Conservation (phyloP, 1,140 invertebrate genomes). For the Orussus abietinus region DNA sequence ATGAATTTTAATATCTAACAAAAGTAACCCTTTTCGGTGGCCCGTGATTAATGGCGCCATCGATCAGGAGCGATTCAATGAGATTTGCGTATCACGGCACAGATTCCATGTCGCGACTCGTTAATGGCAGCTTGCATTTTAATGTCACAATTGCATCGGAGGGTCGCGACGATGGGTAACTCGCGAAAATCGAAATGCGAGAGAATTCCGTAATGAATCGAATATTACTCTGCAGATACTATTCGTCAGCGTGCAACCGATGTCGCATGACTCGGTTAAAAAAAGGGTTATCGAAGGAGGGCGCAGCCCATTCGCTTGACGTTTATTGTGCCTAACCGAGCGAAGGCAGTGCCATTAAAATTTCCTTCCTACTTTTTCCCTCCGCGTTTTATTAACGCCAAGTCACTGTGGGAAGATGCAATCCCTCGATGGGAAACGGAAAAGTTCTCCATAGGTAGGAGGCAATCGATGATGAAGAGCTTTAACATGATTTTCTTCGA, state of each 20-base stretch:
- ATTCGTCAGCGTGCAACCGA: conserved; percentile 15
- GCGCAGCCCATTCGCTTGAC: conserved; percentile 33
- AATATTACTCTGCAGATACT: conserved; percentile 25
- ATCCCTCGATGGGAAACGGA: background rate
- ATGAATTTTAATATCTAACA: conserved; percentile 46
- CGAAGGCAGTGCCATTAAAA: conserved; percentile 37
- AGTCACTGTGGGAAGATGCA: conserved; percentile 33
- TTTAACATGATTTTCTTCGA: conserved; percentile 28
- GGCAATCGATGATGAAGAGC: background rate
- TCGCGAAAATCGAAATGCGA: conserved; percentile 7
- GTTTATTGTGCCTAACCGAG: conserved; percentile 44
- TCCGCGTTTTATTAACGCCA: conserved; percentile 26
- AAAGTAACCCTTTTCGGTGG: conserved; percentile 25
- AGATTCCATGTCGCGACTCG: conserved; percentile 13
- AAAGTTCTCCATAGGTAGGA: background rate
- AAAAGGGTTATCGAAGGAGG: conserved; percentile 23
- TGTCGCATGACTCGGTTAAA: conserved; percentile 37
- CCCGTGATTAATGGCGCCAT: background rate
- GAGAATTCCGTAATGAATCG: conserved; percentile 32
- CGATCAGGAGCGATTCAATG: conserved; percentile 22
- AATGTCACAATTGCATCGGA: conserved; percentile 25
- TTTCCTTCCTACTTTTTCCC: conserved; percentile 22
- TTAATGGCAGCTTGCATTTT: conserved; percentile 27
- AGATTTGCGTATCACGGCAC: conserved; percentile 35
- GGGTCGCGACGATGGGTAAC: conserved; percentile 14